Percentiles rank a stretch among this genome's conserved stretches.
phyloP scores from a whole-genome alignment of 2,113 vertebrate genomes.

The Apodemus speciosus region DNA sequence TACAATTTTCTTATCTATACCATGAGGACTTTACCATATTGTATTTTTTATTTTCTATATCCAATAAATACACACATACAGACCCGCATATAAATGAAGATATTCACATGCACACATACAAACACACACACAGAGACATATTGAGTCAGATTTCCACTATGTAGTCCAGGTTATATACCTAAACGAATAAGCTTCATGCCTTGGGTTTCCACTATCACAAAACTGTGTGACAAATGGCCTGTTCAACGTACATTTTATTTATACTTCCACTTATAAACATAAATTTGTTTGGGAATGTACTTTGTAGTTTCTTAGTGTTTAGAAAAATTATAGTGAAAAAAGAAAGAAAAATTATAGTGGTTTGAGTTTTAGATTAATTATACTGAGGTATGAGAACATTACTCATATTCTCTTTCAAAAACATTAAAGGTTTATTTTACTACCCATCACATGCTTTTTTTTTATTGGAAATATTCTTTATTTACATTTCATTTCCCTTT shows the following conservation, averaged over 20 bases:
- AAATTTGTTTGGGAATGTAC: neutral
- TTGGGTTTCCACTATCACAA: neutral
- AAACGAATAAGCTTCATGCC: neutral
- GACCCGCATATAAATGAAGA: neutral
- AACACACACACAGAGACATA: neutral
- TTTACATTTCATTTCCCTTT: too few species aligned
- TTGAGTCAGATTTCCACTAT: neutral
- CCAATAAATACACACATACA: neutral
- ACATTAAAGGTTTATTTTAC: neutral
- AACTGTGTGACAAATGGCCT: neutral
- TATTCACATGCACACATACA: neutral
- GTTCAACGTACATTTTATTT: neutral
- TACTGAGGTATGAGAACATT: neutral
- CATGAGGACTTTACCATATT: neutral
- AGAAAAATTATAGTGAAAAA: neutral
- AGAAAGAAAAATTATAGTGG: neutral
- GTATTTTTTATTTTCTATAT: neutral
- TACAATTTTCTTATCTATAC: neutral
- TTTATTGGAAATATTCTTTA: too few species aligned
- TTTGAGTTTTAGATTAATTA: neutral
- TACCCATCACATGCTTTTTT: too few species aligned
- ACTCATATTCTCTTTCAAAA: neutral
- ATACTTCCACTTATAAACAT: too few species aligned
- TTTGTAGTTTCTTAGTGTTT: neutral
- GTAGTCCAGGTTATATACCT: too few species aligned